Percentiles rank a stretch among this genome's conserved stretches.
Evolutionary conservation across 2,797 vertebrate genomes (phyloP).

Genomic region (Molossus alvarezi): DNA sequence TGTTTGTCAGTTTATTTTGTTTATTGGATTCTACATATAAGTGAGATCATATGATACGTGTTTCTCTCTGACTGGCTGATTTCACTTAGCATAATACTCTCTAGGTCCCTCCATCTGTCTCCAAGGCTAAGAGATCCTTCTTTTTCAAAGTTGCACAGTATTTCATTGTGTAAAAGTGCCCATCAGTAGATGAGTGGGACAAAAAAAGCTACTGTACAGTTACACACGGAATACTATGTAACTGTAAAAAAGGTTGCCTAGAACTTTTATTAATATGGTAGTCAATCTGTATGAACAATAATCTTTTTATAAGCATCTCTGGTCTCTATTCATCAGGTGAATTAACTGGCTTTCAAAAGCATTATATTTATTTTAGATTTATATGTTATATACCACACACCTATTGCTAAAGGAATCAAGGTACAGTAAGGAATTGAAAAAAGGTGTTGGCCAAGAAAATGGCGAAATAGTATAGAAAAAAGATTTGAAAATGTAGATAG

Average conservation of each 20-base stretch:
- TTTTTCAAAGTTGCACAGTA: too few relatives aligned
- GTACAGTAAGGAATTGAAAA: neutral
- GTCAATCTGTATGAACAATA: neutral
- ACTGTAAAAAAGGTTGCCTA: neutral
- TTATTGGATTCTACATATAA: too few relatives aligned
- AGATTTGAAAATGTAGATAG: neutral
- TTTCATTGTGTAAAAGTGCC: too few relatives aligned
- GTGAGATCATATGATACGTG: too few relatives aligned
- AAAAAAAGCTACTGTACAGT: too few relatives aligned
- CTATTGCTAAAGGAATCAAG: neutral
- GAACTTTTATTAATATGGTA: neutral
- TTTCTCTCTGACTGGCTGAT: too few relatives aligned
- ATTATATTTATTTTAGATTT: neutral
- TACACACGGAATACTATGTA: too few relatives aligned
- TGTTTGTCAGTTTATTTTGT: too few relatives aligned
- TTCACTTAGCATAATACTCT: too few relatives aligned
- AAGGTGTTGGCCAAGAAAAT: neutral
- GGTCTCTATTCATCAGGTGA: neutral
- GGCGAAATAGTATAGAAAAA: neutral
- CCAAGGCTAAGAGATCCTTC: too few relatives aligned
- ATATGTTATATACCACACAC: neutral
- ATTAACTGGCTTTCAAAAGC: neutral
- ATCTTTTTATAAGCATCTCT: neutral
- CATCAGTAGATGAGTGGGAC: too few relatives aligned
- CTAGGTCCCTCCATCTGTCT: too few relatives aligned